Base-by-base conservation (phyloP, 53 echinoderm and acorn worm species). In the Glandiceps talaboti region DNA sequence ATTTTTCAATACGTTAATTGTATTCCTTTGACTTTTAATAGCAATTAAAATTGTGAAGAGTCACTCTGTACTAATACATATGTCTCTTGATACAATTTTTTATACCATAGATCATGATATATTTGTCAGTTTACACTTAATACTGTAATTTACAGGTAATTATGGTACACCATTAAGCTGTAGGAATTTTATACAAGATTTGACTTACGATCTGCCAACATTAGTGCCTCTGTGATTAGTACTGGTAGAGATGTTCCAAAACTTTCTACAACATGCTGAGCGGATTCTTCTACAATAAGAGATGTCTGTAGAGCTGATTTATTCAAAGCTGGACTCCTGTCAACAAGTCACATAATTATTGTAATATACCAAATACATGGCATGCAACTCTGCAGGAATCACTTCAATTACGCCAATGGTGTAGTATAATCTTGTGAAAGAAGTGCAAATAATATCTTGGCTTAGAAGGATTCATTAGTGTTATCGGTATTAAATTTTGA, bases 131-230 rank as follows among this genome's bases (percentile, higher is more conserved):
- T 20, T 20, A 45, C 6, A 45, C 6, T 45, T 45, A 20, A n/a
- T n/a, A n/a, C n/a, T n/a, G n/a, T n/a, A n/a, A n/a, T n/a, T n/a
- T n/a, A n/a, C n/a, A n/a, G n/a, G n/a, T n/a, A n/a, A n/a, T n/a
- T n/a, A n/a, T n/a, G n/a, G n/a, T n/a, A n/a, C n/a, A n/a, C n/a
- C n/a, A n/a, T n/a, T n/a, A n/a, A n/a, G n/a, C n/a, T n/a, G n/a
- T n/a, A n/a, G n/a, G n/a, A n/a, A n/a, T n/a, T n/a, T n/a, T n/a
- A n/a, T n/a, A n/a, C n/a, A n/a, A n/a, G n/a, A n/a, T n/a, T n/a
- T n/a, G n/a, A 88, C 97, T 93, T 76, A 96, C 97, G 83, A 75
- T 96, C 97, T 31, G 97, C 97, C 80, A 93, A 88, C 27, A 90
- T 86, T 31, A 96, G 81, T 28, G 93, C 92, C 84, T 96, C 97